Base-by-base conservation (phyloP, 2,888 invertebrate genomes). In the Litoditis marina region DNA sequence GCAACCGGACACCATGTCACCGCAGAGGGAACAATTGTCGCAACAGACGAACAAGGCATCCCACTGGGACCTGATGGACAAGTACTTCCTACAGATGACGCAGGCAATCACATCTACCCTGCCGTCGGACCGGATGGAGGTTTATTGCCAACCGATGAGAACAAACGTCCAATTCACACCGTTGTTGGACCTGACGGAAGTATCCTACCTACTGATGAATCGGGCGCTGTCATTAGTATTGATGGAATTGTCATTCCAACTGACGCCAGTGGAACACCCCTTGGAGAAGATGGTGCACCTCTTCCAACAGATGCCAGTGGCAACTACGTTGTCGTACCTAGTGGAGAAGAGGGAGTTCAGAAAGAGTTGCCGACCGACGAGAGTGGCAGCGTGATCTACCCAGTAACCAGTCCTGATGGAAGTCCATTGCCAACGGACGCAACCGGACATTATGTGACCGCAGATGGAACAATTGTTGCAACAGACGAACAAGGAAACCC, bases 401-500 rank as follows among this genome's bases (percentile, higher is more conserved):
- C 49, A 22, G 49, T 49, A 16, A 28, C 28, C 2, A 63, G 60
- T 34, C 44, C 60, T 13, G 69, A 69, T 49, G 67, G 67, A 36
- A 28, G 44, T 31, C 59, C 58, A 19, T 47, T 68, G 49, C 59
- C 68, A 27, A 66, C 66, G 28, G 66, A 68, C 46, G 27, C 59
- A 2, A 46, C 54, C 42, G 68, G 68, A 16, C 30, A 36, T 13
- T 55, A 53, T 46, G 49, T 49, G 4, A 19, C n/a, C 16, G n/a
- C 46, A 22, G 61, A 61, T 31, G 58, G 65, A 54, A 49, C 57
- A 27, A 22, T 62, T 0, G n/a, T 53, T n/a, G 51, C 46, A 19
- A 61, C 65, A 13, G 65, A 66, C 42, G 70, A 68, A 5, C 65
- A 70, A 46, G 74, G 74, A 25, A 60, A 60, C 22, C 71, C 71